Conservation (phyloP, 2,888 invertebrate genomes). For the Lasioglossum marginatum region DNA sequence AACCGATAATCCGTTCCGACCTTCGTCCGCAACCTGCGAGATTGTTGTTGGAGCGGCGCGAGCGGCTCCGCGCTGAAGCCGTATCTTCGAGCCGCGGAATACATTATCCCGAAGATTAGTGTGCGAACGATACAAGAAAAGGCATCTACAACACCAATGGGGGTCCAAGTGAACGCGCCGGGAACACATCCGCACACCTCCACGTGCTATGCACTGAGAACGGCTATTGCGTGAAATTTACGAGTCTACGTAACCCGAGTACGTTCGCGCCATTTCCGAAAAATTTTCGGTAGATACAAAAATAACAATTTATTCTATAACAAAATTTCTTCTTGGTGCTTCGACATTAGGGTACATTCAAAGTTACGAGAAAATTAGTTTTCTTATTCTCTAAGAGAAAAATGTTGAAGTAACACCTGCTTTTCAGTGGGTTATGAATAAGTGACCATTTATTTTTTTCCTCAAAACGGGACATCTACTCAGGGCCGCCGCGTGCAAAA, state of each 20-base stretch:
- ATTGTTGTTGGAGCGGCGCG: constrained; percentile 59
- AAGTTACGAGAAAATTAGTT: background rate
- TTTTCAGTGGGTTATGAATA: too few species aligned
- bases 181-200: constrained; percentile 34
- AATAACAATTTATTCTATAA: background rate
- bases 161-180: constrained; percentile 61
- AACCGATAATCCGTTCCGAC: constrained; percentile 78
- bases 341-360: background rate
- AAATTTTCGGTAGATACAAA: background rate
- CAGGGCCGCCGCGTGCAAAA: too few species aligned
- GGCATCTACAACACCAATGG: constrained; percentile 64
- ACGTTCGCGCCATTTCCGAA: background rate
- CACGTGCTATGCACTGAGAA: constrained; percentile 13
- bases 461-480: too few species aligned
- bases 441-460: too few species aligned
- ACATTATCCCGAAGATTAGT: constrained; percentile 75
- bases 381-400: background rate
- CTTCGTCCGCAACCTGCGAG: constrained; percentile 69
- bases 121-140: constrained; percentile 71
- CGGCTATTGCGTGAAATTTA: constrained; percentile 42
- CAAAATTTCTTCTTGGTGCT: background rate
- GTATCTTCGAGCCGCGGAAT: constrained; percentile 70
- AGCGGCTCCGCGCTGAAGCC: constrained; percentile 53
- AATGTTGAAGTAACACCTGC: background rate
- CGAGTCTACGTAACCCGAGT: constrained; percentile 25